phyloP scores from a whole-genome alignment of 2,888 invertebrate genomes.

The Troilus luridus region DNA sequence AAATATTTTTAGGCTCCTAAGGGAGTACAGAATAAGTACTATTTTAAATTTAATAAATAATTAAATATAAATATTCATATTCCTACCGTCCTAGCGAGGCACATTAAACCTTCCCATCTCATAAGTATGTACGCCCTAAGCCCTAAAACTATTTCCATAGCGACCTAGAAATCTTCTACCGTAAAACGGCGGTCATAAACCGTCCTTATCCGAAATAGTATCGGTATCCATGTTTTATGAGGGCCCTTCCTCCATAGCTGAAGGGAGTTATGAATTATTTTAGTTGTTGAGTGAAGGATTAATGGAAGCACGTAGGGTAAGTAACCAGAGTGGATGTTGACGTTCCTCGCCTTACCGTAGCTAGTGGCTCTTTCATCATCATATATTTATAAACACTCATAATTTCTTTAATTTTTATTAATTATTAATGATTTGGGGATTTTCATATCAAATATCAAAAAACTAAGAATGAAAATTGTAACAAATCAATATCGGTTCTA shows the following conservation, averaged over 20 bases:
- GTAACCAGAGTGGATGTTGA: not conserved
- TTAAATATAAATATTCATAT: not conserved
- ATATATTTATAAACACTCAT: not conserved
- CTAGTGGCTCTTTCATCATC: not conserved
- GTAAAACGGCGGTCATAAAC: not conserved
- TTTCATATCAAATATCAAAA: no score
- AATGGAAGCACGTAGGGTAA: not conserved
- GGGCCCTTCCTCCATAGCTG: not conserved
- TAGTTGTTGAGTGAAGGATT: conserved; percentile 23
- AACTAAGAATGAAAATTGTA: no score
- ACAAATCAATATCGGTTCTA: no score
- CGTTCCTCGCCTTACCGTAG: not conserved
- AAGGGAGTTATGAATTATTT: not conserved
- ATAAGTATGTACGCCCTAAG: not conserved
- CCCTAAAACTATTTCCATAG: not conserved
- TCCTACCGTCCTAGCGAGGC: no score
- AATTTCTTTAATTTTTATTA: not conserved
- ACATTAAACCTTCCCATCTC: not conserved
- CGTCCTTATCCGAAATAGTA: conserved; percentile 25
- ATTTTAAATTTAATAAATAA: no score
- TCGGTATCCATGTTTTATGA: not conserved
- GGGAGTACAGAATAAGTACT: no score
- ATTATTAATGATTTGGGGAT: no score
- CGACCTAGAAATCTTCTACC: not conserved
- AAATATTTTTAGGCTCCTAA: no score